Base-by-base conservation (phyloP, 2,888 invertebrate species). In the Beris morrisii region DNA sequence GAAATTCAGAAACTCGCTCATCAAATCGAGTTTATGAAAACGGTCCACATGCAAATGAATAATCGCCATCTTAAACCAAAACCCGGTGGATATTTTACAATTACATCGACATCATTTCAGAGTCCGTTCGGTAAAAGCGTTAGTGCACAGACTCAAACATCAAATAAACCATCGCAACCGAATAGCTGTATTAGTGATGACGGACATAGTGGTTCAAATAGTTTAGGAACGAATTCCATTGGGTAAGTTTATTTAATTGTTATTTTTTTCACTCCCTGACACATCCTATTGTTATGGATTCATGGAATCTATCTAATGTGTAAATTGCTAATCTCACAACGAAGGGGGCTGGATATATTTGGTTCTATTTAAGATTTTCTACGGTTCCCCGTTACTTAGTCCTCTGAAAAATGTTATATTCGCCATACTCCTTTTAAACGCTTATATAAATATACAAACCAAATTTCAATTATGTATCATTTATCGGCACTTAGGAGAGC, bases 11-110 rank as follows among this genome's bases (percentile, higher is more conserved):
- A 93, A 78, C 82, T 95, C 70, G 94, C 94, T 0, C 92, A 92
- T 30, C 93, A 94, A 81, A 93, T 95, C 73, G 94, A 95, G 79
- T 92, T 92, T 81, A 93, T 94, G 92, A 93, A 93, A 83, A 93
- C 93, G 79, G 93, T 94, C 22, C 92, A 93, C 76, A 94, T 95
- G 94, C 92, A 93, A 81, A 88, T 92, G 84, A 92, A 94, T 83
- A 95, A 95, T 80, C 85, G 93, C 5, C 94, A 94, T 79, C 82
- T 95, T 72, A 90, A 92, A 74, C 92, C 92, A 69, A 89, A 91
- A 72, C 87, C 88, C 1, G 92, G 92, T 22, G 89, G 92, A 2
- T 92, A 92, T 81, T 93, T 93, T 81, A 89, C 87, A 61, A 83
- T 86, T 58, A 78, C 84, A 50, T 83, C 84, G 69, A 83, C 85